Percentiles rank a stretch among this genome's conserved stretches.
Conservation (phyloP, 1,140 invertebrate genomes). For the Centruroides vittatus region DNA sequence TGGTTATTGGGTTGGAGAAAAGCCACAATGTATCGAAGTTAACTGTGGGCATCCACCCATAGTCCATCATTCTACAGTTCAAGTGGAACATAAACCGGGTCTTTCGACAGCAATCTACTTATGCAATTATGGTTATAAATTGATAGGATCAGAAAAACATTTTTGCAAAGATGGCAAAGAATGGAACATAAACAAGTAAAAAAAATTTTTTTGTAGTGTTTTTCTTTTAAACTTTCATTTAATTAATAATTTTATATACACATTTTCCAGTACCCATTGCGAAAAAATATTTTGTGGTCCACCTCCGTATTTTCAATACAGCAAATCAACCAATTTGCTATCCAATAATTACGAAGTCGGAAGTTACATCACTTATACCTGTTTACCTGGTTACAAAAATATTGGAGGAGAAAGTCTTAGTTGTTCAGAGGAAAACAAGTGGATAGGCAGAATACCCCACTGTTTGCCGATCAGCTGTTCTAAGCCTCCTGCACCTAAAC, state of each 20-base stretch:
- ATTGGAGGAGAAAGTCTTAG: too few species aligned
- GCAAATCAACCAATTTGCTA: neutral
- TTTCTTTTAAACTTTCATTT: neutral
- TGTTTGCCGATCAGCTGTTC: conserved; percentile 18
- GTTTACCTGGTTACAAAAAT: too few species aligned
- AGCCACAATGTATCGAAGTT: conserved; percentile 22
- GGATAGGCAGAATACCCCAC: conserved; percentile 43
- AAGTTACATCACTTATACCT: too few species aligned
- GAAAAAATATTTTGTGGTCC: conserved; percentile 20
- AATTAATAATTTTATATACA: too few species aligned
- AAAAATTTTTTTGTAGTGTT: too few species aligned
- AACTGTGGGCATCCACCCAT: conserved; percentile 15
- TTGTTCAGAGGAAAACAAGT: conserved; percentile 51
- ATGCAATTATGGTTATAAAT: conserved; percentile 15
- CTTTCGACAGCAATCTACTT: conserved; percentile 12
- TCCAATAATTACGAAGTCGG: too few species aligned
- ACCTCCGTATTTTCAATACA: conserved; percentile 16
- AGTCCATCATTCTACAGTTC: conserved; percentile 7
- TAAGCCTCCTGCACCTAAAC: neutral
- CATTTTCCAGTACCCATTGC: conserved; percentile 16
- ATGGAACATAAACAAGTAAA: conserved; percentile 2
- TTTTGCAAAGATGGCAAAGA: neutral
- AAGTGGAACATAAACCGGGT: conserved; percentile 3
- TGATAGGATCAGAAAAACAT: conserved; percentile 10
- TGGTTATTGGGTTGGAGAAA: conserved; percentile 22